Percentiles rank a stretch among this genome's conserved stretches.
These are phyloP conservation scores for Ruditapes philippinarum DNA, from an alignment of 1,140 invertebrate species.

Conservation along the genomic window DNA sequence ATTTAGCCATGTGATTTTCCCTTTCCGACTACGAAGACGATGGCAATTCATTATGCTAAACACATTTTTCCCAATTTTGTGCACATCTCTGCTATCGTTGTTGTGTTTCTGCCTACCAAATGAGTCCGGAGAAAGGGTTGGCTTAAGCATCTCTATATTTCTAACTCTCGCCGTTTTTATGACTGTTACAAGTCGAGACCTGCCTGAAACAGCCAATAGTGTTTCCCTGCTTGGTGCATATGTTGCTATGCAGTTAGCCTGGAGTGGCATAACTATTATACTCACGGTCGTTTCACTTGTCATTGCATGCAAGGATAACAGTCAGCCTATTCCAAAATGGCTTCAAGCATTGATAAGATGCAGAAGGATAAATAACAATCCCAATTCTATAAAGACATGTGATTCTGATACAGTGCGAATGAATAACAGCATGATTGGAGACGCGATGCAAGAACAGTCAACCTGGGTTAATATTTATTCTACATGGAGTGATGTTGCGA, in stretches of 20 bases:
- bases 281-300: conserved; percentile 30
- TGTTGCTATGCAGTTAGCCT: conserved; percentile 44
- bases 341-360: too few relatives aligned
- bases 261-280: conserved; percentile 20
- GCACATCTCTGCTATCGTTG: conserved; percentile 54
- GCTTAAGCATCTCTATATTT: conserved; percentile 63
- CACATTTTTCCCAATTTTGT: conserved; percentile 59
- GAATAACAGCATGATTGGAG: too few relatives aligned
- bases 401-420: too few relatives aligned
- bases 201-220: conserved; percentile 59
- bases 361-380: too few relatives aligned
- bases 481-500: too few relatives aligned
- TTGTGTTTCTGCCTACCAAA: conserved; percentile 57
- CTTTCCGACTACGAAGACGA: neutral
- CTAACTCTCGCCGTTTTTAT: conserved; percentile 68
- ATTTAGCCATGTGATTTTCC: conserved; percentile 39
- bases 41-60: conserved; percentile 58
- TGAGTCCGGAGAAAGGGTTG: conserved; percentile 67
- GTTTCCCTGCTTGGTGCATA: conserved; percentile 84
- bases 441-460: too few relatives aligned
- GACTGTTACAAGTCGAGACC: conserved; percentile 23
- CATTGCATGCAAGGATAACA: neutral
- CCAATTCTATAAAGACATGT: too few relatives aligned
- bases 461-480: too few relatives aligned
- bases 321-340: neutral